phyloP scores from a whole-genome alignment of 2,113 vertebrate genomes.

The Pseudonaja textilis region DNA sequence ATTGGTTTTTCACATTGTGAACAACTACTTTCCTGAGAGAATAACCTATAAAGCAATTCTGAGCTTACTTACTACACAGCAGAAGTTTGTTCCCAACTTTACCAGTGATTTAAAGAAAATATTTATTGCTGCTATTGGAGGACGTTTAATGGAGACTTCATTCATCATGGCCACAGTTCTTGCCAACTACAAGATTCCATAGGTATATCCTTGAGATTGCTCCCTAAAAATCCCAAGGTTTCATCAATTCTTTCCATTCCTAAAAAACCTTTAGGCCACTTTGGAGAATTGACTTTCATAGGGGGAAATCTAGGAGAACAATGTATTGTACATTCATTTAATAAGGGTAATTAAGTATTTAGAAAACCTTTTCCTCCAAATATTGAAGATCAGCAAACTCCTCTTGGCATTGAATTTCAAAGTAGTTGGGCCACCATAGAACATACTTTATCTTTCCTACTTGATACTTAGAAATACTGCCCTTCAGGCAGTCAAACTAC shows the following conservation, averaged over 20 bases:
- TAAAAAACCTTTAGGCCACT: neutral
- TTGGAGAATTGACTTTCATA: neutral
- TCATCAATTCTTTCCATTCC: neutral
- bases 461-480: neutral
- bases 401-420: neutral
- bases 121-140: neutral
- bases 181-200: neutral
- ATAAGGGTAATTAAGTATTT: neutral
- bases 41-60: too few species aligned
- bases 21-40: neutral
- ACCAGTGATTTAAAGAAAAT: neutral
- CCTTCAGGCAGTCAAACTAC: neutral
- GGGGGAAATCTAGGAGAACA: neutral
- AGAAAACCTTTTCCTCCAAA: neutral
- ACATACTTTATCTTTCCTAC: neutral
- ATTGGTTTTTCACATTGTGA: neutral
- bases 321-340: neutral
- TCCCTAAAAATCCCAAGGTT: neutral
- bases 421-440: neutral
- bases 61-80: neutral
- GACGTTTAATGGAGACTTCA: neutral
- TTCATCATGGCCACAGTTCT: neutral
- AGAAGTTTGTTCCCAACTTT: slow-evolving; percentile 2
- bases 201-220: neutral
- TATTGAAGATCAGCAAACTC: neutral